Evolutionary conservation across 2,888 invertebrate genomes (phyloP).

Genomic region (Platypus cylindrus): DNA sequence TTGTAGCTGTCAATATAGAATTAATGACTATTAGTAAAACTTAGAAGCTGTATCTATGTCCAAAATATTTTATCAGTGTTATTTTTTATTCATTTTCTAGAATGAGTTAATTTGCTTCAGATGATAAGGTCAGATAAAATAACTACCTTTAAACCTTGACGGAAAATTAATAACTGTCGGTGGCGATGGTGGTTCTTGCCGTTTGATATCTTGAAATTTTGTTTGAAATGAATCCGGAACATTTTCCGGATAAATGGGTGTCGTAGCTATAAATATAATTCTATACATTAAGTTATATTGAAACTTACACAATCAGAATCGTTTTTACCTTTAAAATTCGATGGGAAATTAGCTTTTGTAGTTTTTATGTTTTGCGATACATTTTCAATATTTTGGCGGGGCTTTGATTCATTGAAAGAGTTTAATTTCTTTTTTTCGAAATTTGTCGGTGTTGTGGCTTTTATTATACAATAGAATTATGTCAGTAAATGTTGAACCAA

Average conservation of each 20-base stretch:
- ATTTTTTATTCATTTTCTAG: background rate
- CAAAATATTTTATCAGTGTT: background rate
- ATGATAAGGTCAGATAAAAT: background rate
- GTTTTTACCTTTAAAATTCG: conserved; percentile 15
- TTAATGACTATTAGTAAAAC: background rate
- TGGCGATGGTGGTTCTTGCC: conserved; percentile 8
- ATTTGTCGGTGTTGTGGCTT: conserved; percentile 24
- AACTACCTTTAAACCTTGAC: conserved; percentile 14
- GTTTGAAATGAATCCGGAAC: conserved; percentile 9
- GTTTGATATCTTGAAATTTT: conserved; percentile 9
- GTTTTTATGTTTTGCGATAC: background rate
- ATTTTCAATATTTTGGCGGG: too few relatives aligned
- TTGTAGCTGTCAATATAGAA: conserved; percentile 20
- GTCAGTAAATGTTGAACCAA: too few relatives aligned
- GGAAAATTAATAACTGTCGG: conserved; percentile 9
- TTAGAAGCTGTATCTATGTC: background rate
- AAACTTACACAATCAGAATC: too few relatives aligned
- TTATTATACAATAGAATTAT: conserved; percentile 22
- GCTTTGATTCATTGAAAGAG: too few relatives aligned
- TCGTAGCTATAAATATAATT: conserved; percentile 9
- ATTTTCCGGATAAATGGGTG: conserved; percentile 11
- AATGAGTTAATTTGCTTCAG: background rate
- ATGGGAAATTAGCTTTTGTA: conserved; percentile 11
- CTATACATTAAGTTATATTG: background rate
- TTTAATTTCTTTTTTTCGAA: too few relatives aligned